Evolutionary conservation across 1,140 invertebrate genomes (phyloP).

Genomic region (Chelonus insularis): DNA sequence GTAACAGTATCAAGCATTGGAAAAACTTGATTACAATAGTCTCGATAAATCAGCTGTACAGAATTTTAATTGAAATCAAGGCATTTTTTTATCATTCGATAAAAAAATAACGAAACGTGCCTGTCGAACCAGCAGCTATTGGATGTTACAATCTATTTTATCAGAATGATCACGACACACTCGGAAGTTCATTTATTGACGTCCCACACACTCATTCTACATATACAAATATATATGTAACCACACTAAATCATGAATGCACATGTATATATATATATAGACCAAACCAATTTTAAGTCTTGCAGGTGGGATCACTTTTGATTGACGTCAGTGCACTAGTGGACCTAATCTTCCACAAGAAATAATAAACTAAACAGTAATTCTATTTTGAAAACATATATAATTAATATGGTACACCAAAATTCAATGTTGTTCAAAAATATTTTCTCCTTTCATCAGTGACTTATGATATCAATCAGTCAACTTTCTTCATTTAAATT

Average conservation of each 20-base stretch:
- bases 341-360: too few relatives aligned
- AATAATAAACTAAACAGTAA: not conserved
- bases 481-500: too few relatives aligned
- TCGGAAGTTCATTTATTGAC: not conserved
- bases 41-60: constrained; percentile 16
- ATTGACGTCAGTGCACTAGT: too few relatives aligned
- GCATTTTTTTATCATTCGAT: not conserved
- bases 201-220: not conserved
- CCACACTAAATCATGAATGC: too few relatives aligned
- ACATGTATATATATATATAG: too few relatives aligned
- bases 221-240: not conserved
- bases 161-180: not conserved
- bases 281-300: too few relatives aligned
- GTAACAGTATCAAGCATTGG: not conserved
- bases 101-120: not conserved
- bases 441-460: not conserved
- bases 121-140: not conserved
- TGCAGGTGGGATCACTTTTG: too few relatives aligned
- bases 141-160: constrained; percentile 5
- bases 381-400: not conserved
- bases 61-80: constrained; percentile 21
- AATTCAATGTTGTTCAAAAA: too few relatives aligned
- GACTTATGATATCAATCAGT: too few relatives aligned
- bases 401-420: too few relatives aligned
- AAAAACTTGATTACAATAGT: constrained; percentile 15